Percentiles rank a stretch among this genome's conserved stretches.
Evolutionary conservation across 2,113 vertebrate species (phyloP).

Genomic region (Rutilus rutilus): DNA sequence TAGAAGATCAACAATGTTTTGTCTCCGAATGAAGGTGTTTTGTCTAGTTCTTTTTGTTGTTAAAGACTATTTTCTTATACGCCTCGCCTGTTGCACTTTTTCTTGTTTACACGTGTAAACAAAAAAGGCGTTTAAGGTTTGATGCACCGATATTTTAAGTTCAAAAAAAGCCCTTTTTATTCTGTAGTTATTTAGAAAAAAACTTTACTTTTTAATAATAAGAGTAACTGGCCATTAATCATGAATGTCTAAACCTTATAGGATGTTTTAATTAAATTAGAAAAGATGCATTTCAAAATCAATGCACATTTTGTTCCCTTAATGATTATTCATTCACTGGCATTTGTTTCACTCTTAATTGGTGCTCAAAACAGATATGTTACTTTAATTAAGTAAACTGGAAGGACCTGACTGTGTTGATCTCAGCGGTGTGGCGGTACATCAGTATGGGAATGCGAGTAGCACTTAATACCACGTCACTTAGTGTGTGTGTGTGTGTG

Average conservation of each 20-base stretch:
- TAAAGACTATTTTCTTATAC: neutral
- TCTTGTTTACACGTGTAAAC: neutral
- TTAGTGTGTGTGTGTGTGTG: slow-evolving; percentile 21
- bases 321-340: neutral
- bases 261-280: neutral
- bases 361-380: neutral
- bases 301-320: neutral
- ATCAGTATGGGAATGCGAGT: neutral
- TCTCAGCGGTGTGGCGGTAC: neutral
- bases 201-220: neutral
- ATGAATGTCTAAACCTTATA: neutral
- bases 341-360: neutral
- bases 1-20: slow-evolving; percentile 16
- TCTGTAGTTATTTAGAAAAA: neutral
- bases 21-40: neutral
- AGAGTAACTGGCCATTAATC: neutral
- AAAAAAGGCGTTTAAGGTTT: neutral
- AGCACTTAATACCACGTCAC: slow-evolving; percentile 24
- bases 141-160: neutral
- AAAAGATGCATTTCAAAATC: neutral
- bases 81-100: slow-evolving; percentile 23
- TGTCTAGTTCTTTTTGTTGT: neutral
- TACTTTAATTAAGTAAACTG: neutral
- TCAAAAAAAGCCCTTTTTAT: neutral
- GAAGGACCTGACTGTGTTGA: slow-evolving; percentile 2